Conservation (phyloP, 92 coral and sea anemone genomes). For the Galaxea fascicularis region DNA sequence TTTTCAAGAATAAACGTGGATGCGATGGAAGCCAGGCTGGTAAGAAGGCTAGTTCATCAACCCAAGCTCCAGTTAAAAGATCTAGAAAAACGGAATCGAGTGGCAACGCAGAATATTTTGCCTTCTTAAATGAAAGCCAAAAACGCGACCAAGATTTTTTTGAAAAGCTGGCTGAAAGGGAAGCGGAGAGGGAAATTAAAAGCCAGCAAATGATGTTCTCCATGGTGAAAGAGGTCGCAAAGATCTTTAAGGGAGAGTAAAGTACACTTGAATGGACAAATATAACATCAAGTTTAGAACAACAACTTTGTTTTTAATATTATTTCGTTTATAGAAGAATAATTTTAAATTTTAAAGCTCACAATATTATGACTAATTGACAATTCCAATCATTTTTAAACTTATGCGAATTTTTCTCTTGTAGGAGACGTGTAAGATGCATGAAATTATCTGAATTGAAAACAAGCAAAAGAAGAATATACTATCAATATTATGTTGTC, state of each 20-base stretch:
- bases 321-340: not conserved
- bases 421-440: conserved; percentile 3
- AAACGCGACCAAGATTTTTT: conserved; percentile 16
- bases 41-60: too few species aligned
- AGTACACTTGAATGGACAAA: not conserved
- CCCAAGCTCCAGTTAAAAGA: too few species aligned
- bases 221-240: conserved; percentile 11
- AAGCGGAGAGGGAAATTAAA: conserved; percentile 14
- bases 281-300: not conserved
- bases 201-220: conserved; percentile 20
- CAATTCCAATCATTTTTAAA: conserved; percentile 22
- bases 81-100: not conserved
- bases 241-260: conserved; percentile 10
- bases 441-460: conserved; percentile 17
- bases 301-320: conserved; percentile 6
- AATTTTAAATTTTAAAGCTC: conserved; percentile 10
- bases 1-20: too few species aligned
- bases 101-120: not conserved
- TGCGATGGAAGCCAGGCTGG: too few species aligned
- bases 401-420: not conserved
- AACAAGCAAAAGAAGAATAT: conserved; percentile 23
- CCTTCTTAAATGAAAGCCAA: conserved; percentile 9
- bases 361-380: conserved; percentile 13
- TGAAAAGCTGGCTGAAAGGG: too few species aligned
- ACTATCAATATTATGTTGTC: conserved; percentile 8